Conservation (phyloP, 1,140 invertebrate genomes). For the Heliconius melpomene region DNA sequence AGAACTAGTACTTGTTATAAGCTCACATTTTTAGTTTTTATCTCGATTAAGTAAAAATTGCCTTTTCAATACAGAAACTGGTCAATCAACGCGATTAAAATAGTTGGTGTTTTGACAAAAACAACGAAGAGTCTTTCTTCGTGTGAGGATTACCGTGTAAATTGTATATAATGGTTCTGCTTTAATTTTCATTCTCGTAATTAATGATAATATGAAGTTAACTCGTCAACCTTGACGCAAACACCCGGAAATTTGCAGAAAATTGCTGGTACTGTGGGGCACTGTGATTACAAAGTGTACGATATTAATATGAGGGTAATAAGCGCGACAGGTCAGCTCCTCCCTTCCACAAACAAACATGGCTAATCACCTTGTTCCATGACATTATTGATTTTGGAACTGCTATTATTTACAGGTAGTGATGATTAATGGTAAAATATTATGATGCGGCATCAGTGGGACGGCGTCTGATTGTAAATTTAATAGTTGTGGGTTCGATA, state of each 20-base stretch:
- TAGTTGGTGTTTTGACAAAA: slow-evolving; percentile 30
- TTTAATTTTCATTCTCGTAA: slow-evolving; percentile 24
- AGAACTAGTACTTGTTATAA: neutral
- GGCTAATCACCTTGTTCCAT: slow-evolving; percentile 38
- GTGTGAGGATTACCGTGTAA: slow-evolving; percentile 22
- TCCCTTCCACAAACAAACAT: slow-evolving; percentile 38
- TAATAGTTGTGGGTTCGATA: too few relatives aligned
- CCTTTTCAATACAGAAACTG: slow-evolving; percentile 14
- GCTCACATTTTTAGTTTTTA: neutral
- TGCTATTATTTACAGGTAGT: neutral
- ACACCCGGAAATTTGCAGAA: slow-evolving; percentile 35
- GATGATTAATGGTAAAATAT: too few relatives aligned
- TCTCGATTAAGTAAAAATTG: neutral
- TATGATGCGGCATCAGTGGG: too few relatives aligned
- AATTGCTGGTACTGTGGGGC: slow-evolving; percentile 6
- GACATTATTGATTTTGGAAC: slow-evolving; percentile 8
- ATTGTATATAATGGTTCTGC: slow-evolving; percentile 26
- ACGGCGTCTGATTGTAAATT: too few relatives aligned
- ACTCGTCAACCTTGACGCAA: slow-evolving; percentile 30
- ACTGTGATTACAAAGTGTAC: slow-evolving; percentile 2
- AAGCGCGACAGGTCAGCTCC: slow-evolving; percentile 26
- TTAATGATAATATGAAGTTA: slow-evolving; percentile 23
- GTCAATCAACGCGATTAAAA: slow-evolving; percentile 24
- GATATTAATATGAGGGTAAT: slow-evolving; percentile 41
- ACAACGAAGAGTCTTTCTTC: slow-evolving; percentile 27